These are phyloP conservation scores for Sycophaga agraensis DNA, from an alignment of 1,140 invertebrate species.

Conservation along the genomic window DNA sequence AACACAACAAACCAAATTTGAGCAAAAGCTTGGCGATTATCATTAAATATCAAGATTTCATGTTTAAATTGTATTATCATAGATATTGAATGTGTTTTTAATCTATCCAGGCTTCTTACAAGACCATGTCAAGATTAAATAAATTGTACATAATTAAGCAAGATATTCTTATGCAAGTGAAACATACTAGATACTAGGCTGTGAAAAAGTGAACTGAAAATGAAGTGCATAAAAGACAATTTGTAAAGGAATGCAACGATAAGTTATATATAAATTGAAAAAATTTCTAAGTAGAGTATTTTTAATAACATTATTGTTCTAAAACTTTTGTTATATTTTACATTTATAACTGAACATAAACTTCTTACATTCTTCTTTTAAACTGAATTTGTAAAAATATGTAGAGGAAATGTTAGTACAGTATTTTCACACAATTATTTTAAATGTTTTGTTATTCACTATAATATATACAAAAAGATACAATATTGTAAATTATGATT, in stretches of 20 bases:
- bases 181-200: constrained; percentile 13
- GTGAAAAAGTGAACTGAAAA: constrained; percentile 11
- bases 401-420: no score
- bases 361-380: no score
- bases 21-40: background rate
- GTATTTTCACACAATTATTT: constrained; percentile 10
- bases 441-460: constrained; percentile 24
- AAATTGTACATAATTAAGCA: constrained; percentile 21
- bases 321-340: no score
- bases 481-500: no score
- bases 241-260: no score
- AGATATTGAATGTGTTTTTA: constrained; percentile 8
- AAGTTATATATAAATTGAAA: no score
- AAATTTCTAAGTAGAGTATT: no score
- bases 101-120: background rate
- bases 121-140: background rate
- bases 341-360: no score
- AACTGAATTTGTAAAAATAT: no score
- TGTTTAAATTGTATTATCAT: background rate
- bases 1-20: background rate
- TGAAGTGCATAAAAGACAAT: no score
- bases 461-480: no score
- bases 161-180: constrained; percentile 1
- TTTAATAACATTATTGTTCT: no score
- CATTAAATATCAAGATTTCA: constrained; percentile 4